These are phyloP conservation scores for Allacma fusca DNA, from an alignment of 2,888 invertebrate genomes.

Conservation along the genomic window DNA sequence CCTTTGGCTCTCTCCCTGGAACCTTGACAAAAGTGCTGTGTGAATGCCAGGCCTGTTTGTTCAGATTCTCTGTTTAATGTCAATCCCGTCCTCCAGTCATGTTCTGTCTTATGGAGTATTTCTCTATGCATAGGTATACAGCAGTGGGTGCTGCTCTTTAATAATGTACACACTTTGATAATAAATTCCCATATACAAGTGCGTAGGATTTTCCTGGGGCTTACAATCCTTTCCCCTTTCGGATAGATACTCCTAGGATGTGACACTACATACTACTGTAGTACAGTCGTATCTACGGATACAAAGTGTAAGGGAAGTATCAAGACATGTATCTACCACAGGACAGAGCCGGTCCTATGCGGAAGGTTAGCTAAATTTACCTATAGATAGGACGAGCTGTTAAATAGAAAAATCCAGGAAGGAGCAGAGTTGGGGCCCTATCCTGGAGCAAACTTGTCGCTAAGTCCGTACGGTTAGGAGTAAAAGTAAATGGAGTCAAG, in stretches of 20 bases:
- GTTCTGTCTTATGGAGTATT: constrained; percentile 1
- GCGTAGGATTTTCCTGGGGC: no score
- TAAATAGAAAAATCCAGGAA: not conserved
- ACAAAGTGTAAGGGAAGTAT: no score
- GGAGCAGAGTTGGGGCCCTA: not conserved
- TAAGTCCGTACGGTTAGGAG: not conserved
- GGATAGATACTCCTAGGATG: no score
- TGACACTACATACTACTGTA: no score
- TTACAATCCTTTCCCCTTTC: no score
- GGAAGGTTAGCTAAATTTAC: no score
- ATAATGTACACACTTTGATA: not conserved
- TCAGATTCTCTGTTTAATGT: constrained; percentile 2
- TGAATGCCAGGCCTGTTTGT: not conserved
- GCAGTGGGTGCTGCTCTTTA: constrained; percentile 1
- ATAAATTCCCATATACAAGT: no score
- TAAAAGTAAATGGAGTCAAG: constrained; percentile 25
- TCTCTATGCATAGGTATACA: no score
- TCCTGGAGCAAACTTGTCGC: constrained; percentile 9
- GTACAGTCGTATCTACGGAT: no score
- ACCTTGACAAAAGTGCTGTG: not conserved
- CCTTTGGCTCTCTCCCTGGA: constrained; percentile 15
- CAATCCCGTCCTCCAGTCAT: constrained; percentile 6
- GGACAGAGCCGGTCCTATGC: no score
- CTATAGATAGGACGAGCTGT: not conserved
- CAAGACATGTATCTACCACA: no score